Base-by-base conservation (phyloP, 2,113 vertebrate genomes). In the Empidonax alnorum region DNA sequence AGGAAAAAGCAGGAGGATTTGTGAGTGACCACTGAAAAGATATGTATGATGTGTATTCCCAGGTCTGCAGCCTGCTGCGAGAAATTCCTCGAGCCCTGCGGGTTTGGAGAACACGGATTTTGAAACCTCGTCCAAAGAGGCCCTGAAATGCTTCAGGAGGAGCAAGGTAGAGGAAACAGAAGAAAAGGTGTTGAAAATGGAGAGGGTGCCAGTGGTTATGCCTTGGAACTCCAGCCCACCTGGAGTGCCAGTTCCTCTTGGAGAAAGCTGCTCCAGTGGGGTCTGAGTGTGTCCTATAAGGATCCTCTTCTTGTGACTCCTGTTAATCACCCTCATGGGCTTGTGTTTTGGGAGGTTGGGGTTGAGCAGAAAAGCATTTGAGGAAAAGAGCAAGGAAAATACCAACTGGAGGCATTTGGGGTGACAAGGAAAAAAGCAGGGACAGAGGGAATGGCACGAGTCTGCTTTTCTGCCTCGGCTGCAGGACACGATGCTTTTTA, bases 161-260 rank as follows among this genome's bases (percentile, higher is more conserved):
- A 98, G 97, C 95, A 98, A 98, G 98, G 98, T 98, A 97, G 97
- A 53, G 50, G 22, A n/a, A 76, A 75, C 3, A 25, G 47, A 49
- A 20, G 7, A 30, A 33, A 52, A 77, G 41, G 25, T 42, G 17
- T 9, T 39, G 67, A 37, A 66, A 75, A 44, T 0, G 1, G 6
- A 42, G 27, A 30, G 24, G 35, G 31, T 44, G 71, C 4, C 58
- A 49, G 14, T 0, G 61, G 42, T 0, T 42, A 2, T n/a, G 27
- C 50, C 69, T 41, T 2, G 1, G 49, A 10, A 3, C 42, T 33
- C 13, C 7, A 2, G 6, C 49, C 49, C 47, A 4, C 24, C 22
- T 3, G 12, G 6, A 17, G 21, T 23, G 28, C 44, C 71, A 55
- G 11, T 1, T 79, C 41, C 59, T 37, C 53, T 58, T 12, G 46